Evolutionary conservation across 2,113 vertebrate genomes (phyloP), one percentile per base, ranked within the genome.

Genomic region (Saguinus imperator): DNA sequence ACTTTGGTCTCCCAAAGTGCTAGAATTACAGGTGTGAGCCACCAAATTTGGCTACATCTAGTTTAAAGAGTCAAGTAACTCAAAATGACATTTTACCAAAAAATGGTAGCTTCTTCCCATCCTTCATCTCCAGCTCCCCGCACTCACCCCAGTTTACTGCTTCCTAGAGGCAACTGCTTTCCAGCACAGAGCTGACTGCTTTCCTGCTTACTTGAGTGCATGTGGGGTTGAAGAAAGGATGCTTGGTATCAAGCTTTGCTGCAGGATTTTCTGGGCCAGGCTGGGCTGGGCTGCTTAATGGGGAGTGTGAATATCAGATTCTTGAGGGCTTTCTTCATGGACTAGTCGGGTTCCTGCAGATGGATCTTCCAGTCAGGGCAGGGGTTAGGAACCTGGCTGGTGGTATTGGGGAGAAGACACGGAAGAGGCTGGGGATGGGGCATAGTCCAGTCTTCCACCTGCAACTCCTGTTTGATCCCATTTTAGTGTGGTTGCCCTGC

Each of bases 241-340:
- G 37, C 12, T 81, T 37, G 7, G 5, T 5, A n/a, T 45, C 5
- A 57, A 72, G 45, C 37, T 29, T 45, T 37, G 18, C 8, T 3
- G 76, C 4, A 37, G 13, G 70, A 0, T 11, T 40, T 29, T 20
- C 66, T 87, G 70, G 48, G 27, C 1, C 0, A n/a, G 29, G 32
- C 1, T 50, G 32, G 48, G 27, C 1, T 0, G 43, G 29, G 32
- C 1, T 58, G 32, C 21, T 72, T 82, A 6, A 18, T 0, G 18
- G 12, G 27, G 25, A 37, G 45, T 11, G 9, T 79, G 37, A 27
- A 37, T 70, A 16, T 92, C 55, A 79, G 58, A 43, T 27, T 72
- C n/a, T 94, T 55, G 14, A 52, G 66, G 40, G 4, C 37, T 76
- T 90, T 81, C n/a, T 88, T 55, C 68, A 35, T 55, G 55, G 70